phyloP scores from a whole-genome alignment of 2,888 invertebrate genomes.

The Brenthis hecate region DNA sequence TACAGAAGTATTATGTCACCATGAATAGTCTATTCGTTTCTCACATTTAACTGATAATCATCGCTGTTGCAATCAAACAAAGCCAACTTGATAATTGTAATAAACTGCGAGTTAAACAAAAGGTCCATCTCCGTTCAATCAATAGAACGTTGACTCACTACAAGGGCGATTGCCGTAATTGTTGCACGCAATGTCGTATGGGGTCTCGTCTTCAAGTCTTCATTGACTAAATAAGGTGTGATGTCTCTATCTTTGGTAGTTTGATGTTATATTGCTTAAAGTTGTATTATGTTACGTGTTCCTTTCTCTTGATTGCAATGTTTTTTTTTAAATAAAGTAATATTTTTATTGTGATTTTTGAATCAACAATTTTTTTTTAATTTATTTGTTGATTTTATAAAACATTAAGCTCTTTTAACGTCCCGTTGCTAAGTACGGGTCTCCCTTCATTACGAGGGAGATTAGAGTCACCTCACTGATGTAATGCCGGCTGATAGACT shows the following conservation, averaged over 20 bases:
- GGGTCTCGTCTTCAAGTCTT: constrained; percentile 6
- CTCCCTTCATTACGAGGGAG: too few species aligned
- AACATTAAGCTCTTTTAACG: too few species aligned
- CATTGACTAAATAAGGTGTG: constrained; percentile 4
- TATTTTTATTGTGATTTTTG: too few species aligned
- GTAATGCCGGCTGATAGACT: too few species aligned
- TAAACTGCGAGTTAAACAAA: constrained; percentile 36
- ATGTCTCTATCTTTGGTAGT: constrained; percentile 12
- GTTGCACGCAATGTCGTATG: constrained; percentile 22
- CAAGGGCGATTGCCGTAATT: constrained; percentile 22
- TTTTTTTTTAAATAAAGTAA: too few species aligned
- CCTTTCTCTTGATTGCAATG: too few species aligned
- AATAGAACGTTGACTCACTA: constrained; percentile 32
- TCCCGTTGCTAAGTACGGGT: too few species aligned
- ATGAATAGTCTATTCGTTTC: constrained; percentile 6
- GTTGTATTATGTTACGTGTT: neutral
- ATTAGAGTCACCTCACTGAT: too few species aligned
- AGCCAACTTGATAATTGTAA: constrained; percentile 31
- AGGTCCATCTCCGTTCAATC: constrained; percentile 33
- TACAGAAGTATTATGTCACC: constrained; percentile 8
- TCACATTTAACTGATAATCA: constrained; percentile 25
- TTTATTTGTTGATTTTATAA: too few species aligned
- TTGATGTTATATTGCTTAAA: constrained; percentile 3
- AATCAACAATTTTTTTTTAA: too few species aligned
- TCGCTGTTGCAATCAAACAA: constrained; percentile 35